These are phyloP conservation scores for Maccullochella peelii DNA, from an alignment of 2,113 vertebrate genomes.

Conservation along the genomic window DNA sequence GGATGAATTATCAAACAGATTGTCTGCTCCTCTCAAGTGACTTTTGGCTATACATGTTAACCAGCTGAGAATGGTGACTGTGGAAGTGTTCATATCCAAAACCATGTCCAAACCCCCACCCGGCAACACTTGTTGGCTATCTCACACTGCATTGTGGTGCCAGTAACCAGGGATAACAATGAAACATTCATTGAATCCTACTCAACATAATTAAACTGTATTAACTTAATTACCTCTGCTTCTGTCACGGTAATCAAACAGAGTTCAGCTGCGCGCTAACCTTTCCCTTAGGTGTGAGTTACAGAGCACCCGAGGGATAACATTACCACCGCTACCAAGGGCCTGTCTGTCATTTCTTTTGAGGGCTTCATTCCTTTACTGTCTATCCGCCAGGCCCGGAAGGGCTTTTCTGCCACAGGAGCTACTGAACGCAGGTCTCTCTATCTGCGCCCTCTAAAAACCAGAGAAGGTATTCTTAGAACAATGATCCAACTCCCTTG, in stretches of 20 bases:
- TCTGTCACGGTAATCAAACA: constrained; percentile 74
- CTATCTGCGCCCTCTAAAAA: constrained; percentile 36
- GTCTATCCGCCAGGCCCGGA: constrained; percentile 28
- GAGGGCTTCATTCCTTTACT: constrained; percentile 47
- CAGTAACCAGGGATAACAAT: constrained; percentile 49
- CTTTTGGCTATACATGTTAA: constrained; percentile 15
- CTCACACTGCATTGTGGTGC: constrained; percentile 7
- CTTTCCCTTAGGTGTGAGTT: constrained; percentile 75
- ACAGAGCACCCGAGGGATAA: constrained; percentile 58
- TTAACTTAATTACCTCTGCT: constrained; percentile 78
- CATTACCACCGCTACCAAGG: constrained; percentile 56
- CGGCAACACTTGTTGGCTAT: constrained; percentile 6
- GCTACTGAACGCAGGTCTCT: constrained; percentile 24
- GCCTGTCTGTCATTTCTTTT: constrained; percentile 33
- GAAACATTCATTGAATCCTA: constrained; percentile 76
- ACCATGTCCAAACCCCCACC: background rate
- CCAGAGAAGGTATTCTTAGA: constrained; percentile 58
- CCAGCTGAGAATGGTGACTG: background rate
- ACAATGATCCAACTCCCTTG: constrained; percentile 57
- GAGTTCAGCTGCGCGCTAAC: constrained; percentile 54
- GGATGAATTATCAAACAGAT: constrained; percentile 21
- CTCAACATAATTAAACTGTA: constrained; percentile 80
- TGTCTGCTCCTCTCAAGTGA: constrained; percentile 17
- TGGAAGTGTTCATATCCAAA: constrained; percentile 1
- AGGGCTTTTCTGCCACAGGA: constrained; percentile 43